Percentiles rank a stretch among this genome's conserved stretches.
phyloP scores from a whole-genome alignment of 2,113 vertebrate genomes.

The Raphicerus campestris region DNA sequence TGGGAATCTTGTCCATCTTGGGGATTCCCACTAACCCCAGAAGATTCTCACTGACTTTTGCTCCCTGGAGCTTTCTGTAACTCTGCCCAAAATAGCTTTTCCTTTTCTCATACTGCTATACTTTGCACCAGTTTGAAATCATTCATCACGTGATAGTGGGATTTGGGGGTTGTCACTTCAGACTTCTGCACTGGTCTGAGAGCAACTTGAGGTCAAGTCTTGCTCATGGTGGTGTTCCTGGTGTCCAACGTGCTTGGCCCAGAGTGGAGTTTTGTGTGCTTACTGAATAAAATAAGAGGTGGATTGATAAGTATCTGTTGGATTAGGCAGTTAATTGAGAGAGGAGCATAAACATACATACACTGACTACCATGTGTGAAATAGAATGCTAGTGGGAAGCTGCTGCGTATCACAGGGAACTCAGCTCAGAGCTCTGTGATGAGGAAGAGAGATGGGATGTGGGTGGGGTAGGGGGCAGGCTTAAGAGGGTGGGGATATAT shows the following conservation, averaged over 20 bases:
- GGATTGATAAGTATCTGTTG: neutral
- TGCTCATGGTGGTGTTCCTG: neutral
- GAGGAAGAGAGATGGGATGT: neutral
- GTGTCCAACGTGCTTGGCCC: neutral
- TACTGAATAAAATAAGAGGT: neutral
- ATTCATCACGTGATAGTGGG: neutral
- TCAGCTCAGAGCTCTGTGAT: neutral
- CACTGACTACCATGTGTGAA: neutral
- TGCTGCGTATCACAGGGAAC: neutral
- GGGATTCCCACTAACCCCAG: neutral
- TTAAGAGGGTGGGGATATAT: neutral
- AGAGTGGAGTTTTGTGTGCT: neutral
- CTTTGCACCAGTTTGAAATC: neutral
- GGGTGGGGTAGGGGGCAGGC: neutral
- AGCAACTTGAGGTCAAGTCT: neutral
- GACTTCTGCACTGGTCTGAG: neutral
- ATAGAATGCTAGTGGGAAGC: neutral
- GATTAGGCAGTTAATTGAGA: neutral
- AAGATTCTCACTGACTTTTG: neutral
- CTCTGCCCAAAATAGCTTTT: neutral
- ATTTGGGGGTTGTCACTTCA: neutral
- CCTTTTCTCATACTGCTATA: neutral
- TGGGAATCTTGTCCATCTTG: neutral
- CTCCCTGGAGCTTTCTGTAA: neutral
- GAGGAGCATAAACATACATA: neutral